phyloP scores from a whole-genome alignment of 2,797 vertebrate genomes.

The Thripadectes ignobilis region DNA sequence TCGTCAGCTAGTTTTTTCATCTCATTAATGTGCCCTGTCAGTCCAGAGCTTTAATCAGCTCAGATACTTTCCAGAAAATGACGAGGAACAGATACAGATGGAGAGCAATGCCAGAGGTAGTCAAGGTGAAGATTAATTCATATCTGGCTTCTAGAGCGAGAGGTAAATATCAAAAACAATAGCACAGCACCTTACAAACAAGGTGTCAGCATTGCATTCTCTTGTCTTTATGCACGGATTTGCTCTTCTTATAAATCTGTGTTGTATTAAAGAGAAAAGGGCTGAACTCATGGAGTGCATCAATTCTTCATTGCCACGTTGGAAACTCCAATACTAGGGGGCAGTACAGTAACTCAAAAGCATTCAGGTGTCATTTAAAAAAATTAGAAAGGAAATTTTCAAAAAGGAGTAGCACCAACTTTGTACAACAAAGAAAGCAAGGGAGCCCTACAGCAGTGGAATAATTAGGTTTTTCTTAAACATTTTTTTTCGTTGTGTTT shows the following conservation, averaged over 20 bases:
- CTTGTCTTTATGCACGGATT: not conserved
- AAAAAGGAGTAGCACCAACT: not conserved
- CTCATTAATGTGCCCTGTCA: constrained; percentile 1
- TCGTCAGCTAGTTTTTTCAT: not conserved
- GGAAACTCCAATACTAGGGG: not conserved
- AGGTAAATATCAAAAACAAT: not conserved
- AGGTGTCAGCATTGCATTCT: not conserved
- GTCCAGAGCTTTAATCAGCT: constrained; percentile 4
- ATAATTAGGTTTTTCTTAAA: not conserved
- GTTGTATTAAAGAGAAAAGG: not conserved
- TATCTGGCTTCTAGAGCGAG: not conserved
- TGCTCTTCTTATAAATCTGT: not conserved
- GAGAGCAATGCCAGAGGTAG: not conserved
- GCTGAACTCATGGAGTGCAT: not conserved
- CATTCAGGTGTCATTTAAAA: not conserved
- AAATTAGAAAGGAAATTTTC: not conserved
- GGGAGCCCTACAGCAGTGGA: not conserved
- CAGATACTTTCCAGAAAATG: not conserved
- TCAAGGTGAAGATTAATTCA: constrained; percentile 35
- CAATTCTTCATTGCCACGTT: not conserved
- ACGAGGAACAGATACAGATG: not conserved
- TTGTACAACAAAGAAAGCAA: not conserved
- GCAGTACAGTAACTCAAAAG: not conserved
- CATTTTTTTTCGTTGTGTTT: not conserved
- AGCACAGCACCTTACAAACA: not conserved